phyloP scores from a whole-genome alignment of 2,888 invertebrate species.

The Linnaemya tessellans region DNA sequence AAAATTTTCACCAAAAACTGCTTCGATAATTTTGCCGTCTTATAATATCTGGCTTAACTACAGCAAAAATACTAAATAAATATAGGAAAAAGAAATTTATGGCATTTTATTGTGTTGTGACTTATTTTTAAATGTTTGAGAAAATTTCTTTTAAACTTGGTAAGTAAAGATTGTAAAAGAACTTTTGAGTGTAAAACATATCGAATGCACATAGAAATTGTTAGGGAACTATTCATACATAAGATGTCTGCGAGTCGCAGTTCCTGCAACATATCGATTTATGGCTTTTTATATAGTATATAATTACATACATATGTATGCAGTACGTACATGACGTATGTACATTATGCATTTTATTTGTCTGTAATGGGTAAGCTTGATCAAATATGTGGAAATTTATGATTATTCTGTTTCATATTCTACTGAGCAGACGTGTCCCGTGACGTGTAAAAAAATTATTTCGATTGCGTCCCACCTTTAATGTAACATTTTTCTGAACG shows the following conservation, averaged over 20 bases:
- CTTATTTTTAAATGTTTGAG: constrained; percentile 77
- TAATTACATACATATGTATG: not conserved
- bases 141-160: constrained; percentile 78
- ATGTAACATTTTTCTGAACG: too few relatives aligned
- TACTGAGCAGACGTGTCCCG: too few relatives aligned
- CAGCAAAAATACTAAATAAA: constrained; percentile 57
- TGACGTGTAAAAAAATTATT: too few relatives aligned
- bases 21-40: constrained; percentile 30
- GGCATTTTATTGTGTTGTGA: constrained; percentile 76
- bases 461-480: too few relatives aligned
- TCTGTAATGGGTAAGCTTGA: too few relatives aligned
- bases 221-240: constrained; percentile 23
- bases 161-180: constrained; percentile 79
- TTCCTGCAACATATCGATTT: not conserved
- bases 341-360: too few relatives aligned
- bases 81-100: constrained; percentile 49
- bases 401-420: too few relatives aligned
- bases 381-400: too few relatives aligned
- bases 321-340: too few relatives aligned
- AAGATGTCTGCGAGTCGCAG: too few relatives aligned
- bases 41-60: constrained; percentile 39
- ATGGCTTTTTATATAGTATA: not conserved
- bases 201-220: constrained; percentile 47
- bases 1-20: constrained; percentile 49
- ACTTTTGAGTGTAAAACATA: constrained; percentile 39